These are phyloP conservation scores for Crax fasciolata DNA, from an alignment of 2,797 vertebrate genomes.

Conservation along the genomic window DNA sequence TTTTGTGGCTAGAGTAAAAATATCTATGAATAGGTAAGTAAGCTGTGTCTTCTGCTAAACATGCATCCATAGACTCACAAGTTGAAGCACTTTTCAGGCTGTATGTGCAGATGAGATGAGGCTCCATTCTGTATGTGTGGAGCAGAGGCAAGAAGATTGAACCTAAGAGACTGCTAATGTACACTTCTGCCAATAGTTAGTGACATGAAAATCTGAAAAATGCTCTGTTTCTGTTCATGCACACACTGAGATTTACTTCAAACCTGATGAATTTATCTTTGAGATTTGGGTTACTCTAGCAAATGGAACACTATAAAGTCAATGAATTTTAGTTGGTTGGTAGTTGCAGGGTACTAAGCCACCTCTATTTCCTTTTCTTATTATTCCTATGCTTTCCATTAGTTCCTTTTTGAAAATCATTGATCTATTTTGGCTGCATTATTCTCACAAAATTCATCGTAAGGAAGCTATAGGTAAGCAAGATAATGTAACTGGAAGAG, in stretches of 20 bases:
- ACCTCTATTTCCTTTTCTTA: not conserved
- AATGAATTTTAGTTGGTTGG: not conserved
- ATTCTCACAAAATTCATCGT: not conserved
- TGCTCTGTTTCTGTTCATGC: not conserved
- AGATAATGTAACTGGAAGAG: not conserved
- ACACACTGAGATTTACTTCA: not conserved
- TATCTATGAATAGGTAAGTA: not conserved
- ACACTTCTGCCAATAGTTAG: not conserved
- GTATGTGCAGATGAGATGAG: accelerated
- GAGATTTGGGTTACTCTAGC: not conserved
- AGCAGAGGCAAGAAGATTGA: not conserved
- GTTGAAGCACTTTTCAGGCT: not conserved
- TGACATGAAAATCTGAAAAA: not conserved
- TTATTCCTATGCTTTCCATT: not conserved
- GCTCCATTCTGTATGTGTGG: not conserved
- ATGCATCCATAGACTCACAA: not conserved
- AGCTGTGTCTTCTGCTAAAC: not conserved
- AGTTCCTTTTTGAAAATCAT: not conserved
- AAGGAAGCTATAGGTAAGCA: not conserved
- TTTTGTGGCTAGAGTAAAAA: not conserved
- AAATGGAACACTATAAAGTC: not conserved
- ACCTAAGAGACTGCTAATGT: not conserved
- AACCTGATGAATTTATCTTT: not conserved
- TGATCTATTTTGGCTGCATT: not conserved
- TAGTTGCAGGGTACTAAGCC: not conserved